Evolutionary conservation across 2,797 vertebrate species (phyloP), one percentile per base, ranked within the genome.

Genomic region (Aplochiton taeniatus): DNA sequence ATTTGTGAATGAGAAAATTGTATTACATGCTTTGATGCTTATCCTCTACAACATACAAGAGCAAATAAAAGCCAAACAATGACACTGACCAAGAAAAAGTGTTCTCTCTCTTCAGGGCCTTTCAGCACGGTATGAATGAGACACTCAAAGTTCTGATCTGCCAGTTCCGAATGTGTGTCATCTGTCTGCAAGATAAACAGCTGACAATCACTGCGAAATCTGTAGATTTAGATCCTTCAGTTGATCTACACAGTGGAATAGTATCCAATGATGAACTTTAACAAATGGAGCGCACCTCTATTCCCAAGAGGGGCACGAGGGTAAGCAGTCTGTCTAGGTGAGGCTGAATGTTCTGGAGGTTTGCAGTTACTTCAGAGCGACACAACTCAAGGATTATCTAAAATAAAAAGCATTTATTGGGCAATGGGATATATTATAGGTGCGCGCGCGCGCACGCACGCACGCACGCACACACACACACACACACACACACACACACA

Each of bases 131-230:
- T 74, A 31, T 77, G 78, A 55, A 90, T 77, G 44, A 86, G 83
- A 16, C 81, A 75, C 45, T 80, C 61, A 63, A 91, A 91, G 47
- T 77, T 85, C 47, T 83, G 72, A 58, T 65, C 77, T 9, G 89
- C 89, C 46, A 80, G 79, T 4, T 50, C 77, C 44, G 90, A 72
- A 47, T 83, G 76, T 18, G 17, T 67, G 69, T 76, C 75, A 63
- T 19, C 51, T 20, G 50, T 51, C 77, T 79, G 55, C 16, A 68
- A 17, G 54, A 13, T 49, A 69, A 68, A 11, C 9, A 31, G 4
- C 17, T 10, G 13, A 50, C 41, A 51, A 58, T 31, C 6, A 44
- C 52, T 16, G 17, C 51, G 1, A 18, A 9, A 53, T 54, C 10
- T 10, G 20, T 19, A 54, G 19, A 11, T 18, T 17, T 11, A 19